These are phyloP conservation scores for Zaprionus nigranus DNA, from an alignment of 1,140 invertebrate species.

Conservation along the genomic window DNA sequence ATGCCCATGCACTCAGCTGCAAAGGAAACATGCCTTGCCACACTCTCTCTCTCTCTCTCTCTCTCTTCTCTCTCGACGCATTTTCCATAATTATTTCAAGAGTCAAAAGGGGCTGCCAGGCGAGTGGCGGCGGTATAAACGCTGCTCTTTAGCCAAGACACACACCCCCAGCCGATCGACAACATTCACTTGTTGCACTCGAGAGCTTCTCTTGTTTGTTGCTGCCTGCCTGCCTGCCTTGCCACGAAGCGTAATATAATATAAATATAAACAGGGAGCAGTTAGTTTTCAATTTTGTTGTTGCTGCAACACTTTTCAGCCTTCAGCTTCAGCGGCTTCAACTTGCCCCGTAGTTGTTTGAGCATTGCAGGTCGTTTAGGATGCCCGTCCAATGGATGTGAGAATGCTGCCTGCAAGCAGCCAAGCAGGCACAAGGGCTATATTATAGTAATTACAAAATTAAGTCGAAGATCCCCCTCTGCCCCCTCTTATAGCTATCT, in stretches of 20 bases:
- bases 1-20: slow-evolving; percentile 62
- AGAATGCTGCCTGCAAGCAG: slow-evolving; percentile 49
- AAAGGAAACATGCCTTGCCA: slow-evolving; percentile 66
- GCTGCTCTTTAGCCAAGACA: slow-evolving; percentile 68
- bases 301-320: slow-evolving; percentile 36
- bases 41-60: slow-evolving; percentile 14
- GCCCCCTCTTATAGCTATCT: background rate
- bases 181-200: slow-evolving; percentile 45
- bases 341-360: slow-evolving; percentile 71
- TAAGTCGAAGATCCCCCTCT: slow-evolving; percentile 45
- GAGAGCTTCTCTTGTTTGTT: slow-evolving; percentile 7
- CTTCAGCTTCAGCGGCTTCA: slow-evolving; percentile 1
- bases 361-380: slow-evolving; percentile 67
- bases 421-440: slow-evolving; percentile 50
- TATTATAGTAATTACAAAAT: slow-evolving; percentile 81
- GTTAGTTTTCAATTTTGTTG: slow-evolving; percentile 72
- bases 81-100: slow-evolving; percentile 78
- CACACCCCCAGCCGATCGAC: slow-evolving; percentile 55
- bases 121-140: slow-evolving; percentile 44
- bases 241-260: slow-evolving; percentile 68
- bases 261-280: slow-evolving; percentile 71
- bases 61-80: slow-evolving; percentile 50
- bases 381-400: slow-evolving; percentile 60
- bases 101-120: slow-evolving; percentile 7
- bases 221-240: slow-evolving; percentile 11